A percentile compares a stretch with the other conserved stretches of the same genome.
These are phyloP conservation scores for Chaenogobius annularis DNA, from an alignment of 2,113 vertebrate genomes.

Conservation along the genomic window DNA sequence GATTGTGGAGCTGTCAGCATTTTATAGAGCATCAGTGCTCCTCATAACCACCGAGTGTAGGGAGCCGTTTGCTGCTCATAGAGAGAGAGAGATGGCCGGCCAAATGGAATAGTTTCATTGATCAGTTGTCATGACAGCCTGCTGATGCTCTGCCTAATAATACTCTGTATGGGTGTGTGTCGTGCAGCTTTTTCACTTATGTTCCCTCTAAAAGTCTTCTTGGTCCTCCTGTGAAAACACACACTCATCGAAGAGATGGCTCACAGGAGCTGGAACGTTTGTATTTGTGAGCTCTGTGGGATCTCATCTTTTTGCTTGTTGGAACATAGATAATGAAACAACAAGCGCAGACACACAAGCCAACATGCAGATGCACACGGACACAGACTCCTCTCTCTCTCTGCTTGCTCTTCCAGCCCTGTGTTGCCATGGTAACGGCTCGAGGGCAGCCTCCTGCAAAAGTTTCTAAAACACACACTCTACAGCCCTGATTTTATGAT, in stretches of 20 bases:
- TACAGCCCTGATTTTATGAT: constrained; percentile 40
- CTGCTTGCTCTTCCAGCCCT: constrained; percentile 46
- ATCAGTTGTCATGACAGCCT: constrained; percentile 67
- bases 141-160: constrained; percentile 64
- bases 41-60: constrained; percentile 43
- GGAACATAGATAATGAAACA: constrained; percentile 66
- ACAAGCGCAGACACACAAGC: constrained; percentile 42
- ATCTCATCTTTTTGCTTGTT: constrained; percentile 59
- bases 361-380: constrained; percentile 21
- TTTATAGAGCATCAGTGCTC: constrained; percentile 55
- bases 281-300: constrained; percentile 41
- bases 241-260: constrained; percentile 35
- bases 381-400: constrained; percentile 29
- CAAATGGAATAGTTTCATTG: constrained; percentile 72
- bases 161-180: constrained; percentile 36
- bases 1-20: constrained; percentile 62
- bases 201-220: constrained; percentile 28
- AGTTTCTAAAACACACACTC: constrained; percentile 49
- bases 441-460: constrained; percentile 64
- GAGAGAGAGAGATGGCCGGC: constrained; percentile 43
- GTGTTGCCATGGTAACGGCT: constrained; percentile 69
- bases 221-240: constrained; percentile 23
- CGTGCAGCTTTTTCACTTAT: constrained; percentile 38
- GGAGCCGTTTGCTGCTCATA: constrained; percentile 34
- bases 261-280: constrained; percentile 26